Base-by-base conservation (phyloP, 2,113 vertebrate genomes). In the Forbesichthys papilliferus region DNA sequence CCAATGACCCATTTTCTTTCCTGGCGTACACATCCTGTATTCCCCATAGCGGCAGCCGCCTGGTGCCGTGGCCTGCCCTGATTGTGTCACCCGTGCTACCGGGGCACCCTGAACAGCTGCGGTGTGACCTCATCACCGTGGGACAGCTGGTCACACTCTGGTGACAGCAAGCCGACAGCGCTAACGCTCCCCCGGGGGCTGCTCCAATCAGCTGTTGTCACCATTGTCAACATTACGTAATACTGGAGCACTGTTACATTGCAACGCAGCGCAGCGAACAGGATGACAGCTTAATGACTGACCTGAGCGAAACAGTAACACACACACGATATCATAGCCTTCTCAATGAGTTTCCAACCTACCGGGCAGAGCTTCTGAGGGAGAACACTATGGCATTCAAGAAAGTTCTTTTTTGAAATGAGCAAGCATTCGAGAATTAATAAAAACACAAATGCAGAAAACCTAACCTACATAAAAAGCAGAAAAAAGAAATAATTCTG, bases 111-210 rank as follows among this genome's bases (percentile, higher is more conserved):
- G 0, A 69, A 82, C 85, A 90, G 88, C 86, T 89, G 86, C 83
- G 78, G 48, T 3, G 71, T 86, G 87, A 90, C 87, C 86, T 88
- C 84, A 85, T 75, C 73, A 66, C 48, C 77, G 48, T 5, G 11
- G 61, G 76, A 78, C 80, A 71, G 84, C 34, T 54, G 73, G 73
- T 74, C 66, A 56, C 34, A 57, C 51, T 67, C 16, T 64, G 73
- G 83, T 60, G 61, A 78, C 62, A 18, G 57, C 42, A 48, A 48
- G 67, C 59, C 55, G 51, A 61, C 58, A 64, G 63, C 12, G 57
- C 58, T 67, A 0, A 55, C 3, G 67, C 65, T 52, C 64, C 55
- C 75, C 13, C 1, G 33, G 27, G 60, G 58, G 62, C 47, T 13
- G 69, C 69, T 61, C 64, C 64, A 27, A 53, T 54, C 80, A 86